Evolutionary conservation across 2,888 invertebrate genomes (phyloP), one percentile per base, ranked within the genome.

Genomic region (Margaritifera margaritifera): DNA sequence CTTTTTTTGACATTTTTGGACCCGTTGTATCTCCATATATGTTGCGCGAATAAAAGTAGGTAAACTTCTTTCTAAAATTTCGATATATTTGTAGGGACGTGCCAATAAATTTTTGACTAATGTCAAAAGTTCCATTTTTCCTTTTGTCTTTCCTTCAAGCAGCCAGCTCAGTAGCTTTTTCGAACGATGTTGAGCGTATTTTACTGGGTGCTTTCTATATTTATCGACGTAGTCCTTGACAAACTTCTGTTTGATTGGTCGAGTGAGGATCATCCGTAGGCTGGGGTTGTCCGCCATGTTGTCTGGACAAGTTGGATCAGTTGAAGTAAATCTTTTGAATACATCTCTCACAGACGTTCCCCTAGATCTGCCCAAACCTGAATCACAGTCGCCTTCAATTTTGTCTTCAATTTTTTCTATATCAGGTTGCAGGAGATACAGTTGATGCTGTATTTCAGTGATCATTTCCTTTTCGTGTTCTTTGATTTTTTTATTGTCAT

Each of bases 1-100:
- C 51, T 77, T 74, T 8, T 72, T 55, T 20, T 75, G 66, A 55
- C 80, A 79, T n/a, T 55, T 64, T n/a, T 75, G 66, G 53, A 84
- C 82, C 53, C 77, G 74, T 8, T 80, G 77, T 63, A 84, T 75
- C 5, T 82, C 69, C 25, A 71, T 64, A 54, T 79, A 77, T 63
- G 82, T 84, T 11, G 79, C 72, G 18, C 72, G 58, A 27, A 84
- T 80, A 62, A 86, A 77, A 22, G 72, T 80, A 0, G 77, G 79
- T 42, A 81, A 74, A 31, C 75, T 78, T 25, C 60, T 75, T 65
- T 77, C 76, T 6, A 80, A 68, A 19, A 66, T 60, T 8, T 54
- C 25, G 0, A 81, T 66, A 52, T 76, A 77, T 51, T 73, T 69
- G 53, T 66, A 71, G n/a, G 79, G 77, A 56, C 74, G 51, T 22